Evolutionary conservation across 1,140 invertebrate species (phyloP), one percentile per base, ranked within the genome.

Genomic region (Diprion similis): DNA sequence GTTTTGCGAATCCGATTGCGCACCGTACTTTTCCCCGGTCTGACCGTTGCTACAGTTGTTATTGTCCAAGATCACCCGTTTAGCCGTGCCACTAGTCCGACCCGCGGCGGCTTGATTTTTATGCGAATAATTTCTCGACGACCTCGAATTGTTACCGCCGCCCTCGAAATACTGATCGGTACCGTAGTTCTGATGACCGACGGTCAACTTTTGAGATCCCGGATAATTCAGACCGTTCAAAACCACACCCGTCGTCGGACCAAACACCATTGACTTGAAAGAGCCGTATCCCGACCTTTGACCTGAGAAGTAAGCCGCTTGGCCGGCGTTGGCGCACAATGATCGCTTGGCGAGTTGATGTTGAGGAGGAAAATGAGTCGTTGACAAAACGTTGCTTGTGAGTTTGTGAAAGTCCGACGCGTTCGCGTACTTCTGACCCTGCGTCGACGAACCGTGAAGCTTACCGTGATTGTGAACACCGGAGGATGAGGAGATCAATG

Each of bases 291-390:
- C 75, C 11, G 81, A 76, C 45, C 76, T 82, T 51, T 78, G 77
- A 10, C 76, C 69, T 9, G 80, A 37, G 37, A 77, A 77, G 66
- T 77, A 82, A 65, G 75, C 75, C 65, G 82, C 73, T 9, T 78
- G 76, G 67, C 77, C 75, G 69, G 59, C 18, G 59, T 46, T 37
- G 51, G 46, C 69, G 65, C 66, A 65, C 15, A 17, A 59, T 9
- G 51, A 59, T 59, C 78, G 76, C 66, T 73, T 78, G 11, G 73
- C 75, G 73, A 78, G 78, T 0, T 79, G 78, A 47, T 74, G 72
- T 45, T 37, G 79, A 17, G 77, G 45, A 37, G 79, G 72, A 48
- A 80, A 71, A 51, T 78, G 77, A 68, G 79, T 77, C 19, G 71
- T 46, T 9, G 72, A 74, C 47, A 80, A 66, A 11, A 71, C 37